Evolutionary conservation across 2,113 vertebrate species (phyloP).

Genomic region (Alligator mississippiensis): DNA sequence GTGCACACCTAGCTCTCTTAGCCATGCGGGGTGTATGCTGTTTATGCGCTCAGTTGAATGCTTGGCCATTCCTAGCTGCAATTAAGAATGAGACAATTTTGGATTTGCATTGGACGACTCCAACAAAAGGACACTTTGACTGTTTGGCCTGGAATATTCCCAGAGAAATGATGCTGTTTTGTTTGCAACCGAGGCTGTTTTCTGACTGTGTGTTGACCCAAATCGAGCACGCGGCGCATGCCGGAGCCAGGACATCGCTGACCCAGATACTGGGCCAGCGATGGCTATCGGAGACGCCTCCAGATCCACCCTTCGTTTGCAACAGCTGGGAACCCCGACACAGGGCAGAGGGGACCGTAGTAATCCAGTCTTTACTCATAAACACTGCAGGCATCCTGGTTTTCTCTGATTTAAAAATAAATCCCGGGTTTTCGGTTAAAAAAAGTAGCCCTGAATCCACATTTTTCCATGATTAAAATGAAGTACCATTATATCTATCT

Average conservation of each 20-base stretch:
- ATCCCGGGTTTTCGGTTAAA: too few species aligned
- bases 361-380: background rate
- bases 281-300: too few species aligned
- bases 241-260: background rate
- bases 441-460: too few species aligned
- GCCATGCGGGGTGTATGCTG: fast-evolving
- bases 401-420: too few species aligned
- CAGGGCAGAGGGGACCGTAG: background rate
- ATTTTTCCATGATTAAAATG: too few species aligned
- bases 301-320: background rate
- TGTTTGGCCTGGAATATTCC: background rate
- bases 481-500: too few species aligned
- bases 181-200: too few species aligned
- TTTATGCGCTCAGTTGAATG: background rate
- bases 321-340: background rate
- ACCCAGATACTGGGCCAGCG: background rate
- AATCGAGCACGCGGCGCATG: too few species aligned
- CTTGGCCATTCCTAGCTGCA: background rate
- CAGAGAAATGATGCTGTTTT: background rate
- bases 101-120: background rate
- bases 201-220: too few species aligned
- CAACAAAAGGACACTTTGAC: background rate
- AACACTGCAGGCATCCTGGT: too few species aligned
- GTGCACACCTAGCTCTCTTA: background rate
- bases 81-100: background rate